phyloP scores from a whole-genome alignment of 1,140 invertebrate species.

The Hylaeus anthracinus region DNA sequence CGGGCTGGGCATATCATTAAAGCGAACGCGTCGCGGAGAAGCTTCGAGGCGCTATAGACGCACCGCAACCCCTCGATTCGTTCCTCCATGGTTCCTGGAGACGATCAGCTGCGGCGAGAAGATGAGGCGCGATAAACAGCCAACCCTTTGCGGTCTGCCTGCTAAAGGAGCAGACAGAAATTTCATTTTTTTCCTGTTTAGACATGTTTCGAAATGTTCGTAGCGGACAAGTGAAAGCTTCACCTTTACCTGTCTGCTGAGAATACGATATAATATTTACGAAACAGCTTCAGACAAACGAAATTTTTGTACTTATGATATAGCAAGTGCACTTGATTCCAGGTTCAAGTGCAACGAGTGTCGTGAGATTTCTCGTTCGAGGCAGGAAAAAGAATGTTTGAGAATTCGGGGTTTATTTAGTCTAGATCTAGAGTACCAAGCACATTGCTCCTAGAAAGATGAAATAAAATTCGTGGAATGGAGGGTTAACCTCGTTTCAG shows the following conservation, averaged over 20 bases:
- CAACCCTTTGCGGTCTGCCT: not conserved
- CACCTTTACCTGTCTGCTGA: no score
- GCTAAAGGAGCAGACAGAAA: no score
- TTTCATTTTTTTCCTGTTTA: no score
- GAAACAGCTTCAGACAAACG: no score
- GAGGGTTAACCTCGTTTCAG: no score
- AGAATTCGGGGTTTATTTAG: constrained; percentile 21
- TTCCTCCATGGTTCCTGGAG: constrained; percentile 16
- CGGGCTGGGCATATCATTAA: constrained; percentile 12
- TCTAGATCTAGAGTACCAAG: not conserved
- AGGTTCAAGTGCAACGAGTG: not conserved
- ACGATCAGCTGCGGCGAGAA: constrained; percentile 16
- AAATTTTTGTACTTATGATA: no score
- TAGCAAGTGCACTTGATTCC: no score
- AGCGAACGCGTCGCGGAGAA: not conserved
- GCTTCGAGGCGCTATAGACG: constrained; percentile 14
- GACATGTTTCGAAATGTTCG: no score
- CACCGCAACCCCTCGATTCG: constrained; percentile 21
- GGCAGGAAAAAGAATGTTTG: constrained; percentile 15
- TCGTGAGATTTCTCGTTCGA: not conserved
- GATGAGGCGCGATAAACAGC: constrained; percentile 22
- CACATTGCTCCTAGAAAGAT: no score
- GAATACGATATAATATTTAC: no score
- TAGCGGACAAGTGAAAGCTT: no score
- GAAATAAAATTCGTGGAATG: no score